Percentiles rank a stretch among this genome's conserved stretches.
phyloP scores from a whole-genome alignment of 2,113 vertebrate genomes.

The Festucalex cinctus region DNA sequence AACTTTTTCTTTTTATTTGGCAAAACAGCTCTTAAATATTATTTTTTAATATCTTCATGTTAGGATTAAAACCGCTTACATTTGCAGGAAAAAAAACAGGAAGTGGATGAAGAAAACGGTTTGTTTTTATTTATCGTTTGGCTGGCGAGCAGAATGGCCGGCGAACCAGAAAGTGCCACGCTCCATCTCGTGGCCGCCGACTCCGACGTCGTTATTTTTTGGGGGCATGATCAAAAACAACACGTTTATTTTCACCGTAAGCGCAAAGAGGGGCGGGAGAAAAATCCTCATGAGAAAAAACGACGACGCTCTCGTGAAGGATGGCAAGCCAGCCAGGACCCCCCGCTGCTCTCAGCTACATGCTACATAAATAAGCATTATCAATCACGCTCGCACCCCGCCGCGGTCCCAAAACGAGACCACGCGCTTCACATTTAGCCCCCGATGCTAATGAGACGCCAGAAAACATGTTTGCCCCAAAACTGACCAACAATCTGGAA shows the following conservation, averaged over 20 bases:
- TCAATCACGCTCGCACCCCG: slow-evolving; percentile 70
- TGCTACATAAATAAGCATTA: slow-evolving; percentile 72
- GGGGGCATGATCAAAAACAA: slow-evolving; percentile 55
- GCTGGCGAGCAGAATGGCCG: slow-evolving; percentile 13
- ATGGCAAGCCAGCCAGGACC: slow-evolving; percentile 50
- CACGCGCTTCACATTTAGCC: slow-evolving; percentile 68
- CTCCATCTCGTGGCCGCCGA: slow-evolving; percentile 10
- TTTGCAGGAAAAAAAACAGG: slow-evolving; percentile 34
- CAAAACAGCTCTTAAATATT: neutral
- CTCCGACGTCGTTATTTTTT: slow-evolving; percentile 52
- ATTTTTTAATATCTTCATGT: neutral
- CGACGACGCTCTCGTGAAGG: slow-evolving; percentile 59
- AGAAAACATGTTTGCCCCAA: slow-evolving; percentile 1
- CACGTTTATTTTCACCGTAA: slow-evolving; percentile 34
- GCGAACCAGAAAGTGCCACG: neutral
- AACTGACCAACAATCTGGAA: neutral
- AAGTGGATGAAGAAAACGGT: slow-evolving; percentile 15
- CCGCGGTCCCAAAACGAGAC: slow-evolving; percentile 64
- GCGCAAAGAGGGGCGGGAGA: slow-evolving; percentile 5
- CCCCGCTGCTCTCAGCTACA: slow-evolving; percentile 61
- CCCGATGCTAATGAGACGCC: slow-evolving; percentile 44
- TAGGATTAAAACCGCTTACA: slow-evolving; percentile 36
- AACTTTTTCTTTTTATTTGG: too few relatives aligned
- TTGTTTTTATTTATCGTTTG: slow-evolving; percentile 16
- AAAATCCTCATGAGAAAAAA: slow-evolving; percentile 46